phyloP scores from a whole-genome alignment of 2,888 invertebrate genomes.

The Callimorpha dominula region DNA sequence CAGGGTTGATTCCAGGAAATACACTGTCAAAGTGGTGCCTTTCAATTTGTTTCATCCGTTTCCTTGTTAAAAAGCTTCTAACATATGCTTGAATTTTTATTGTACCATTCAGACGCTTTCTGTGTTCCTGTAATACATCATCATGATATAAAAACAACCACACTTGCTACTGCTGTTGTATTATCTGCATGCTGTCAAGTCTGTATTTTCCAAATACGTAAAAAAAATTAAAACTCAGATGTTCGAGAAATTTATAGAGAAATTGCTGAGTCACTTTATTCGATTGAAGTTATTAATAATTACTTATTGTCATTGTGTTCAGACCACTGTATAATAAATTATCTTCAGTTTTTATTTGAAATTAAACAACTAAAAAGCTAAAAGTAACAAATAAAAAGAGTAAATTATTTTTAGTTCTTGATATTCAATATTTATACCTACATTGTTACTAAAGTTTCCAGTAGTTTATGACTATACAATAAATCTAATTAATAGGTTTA shows the following conservation, averaged over 20 bases:
- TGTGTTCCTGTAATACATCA: slow-evolving; percentile 86
- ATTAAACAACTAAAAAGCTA: not conserved
- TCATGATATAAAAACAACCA: not conserved
- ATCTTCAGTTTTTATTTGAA: not conserved
- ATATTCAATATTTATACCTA: not conserved
- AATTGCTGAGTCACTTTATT: slow-evolving; percentile 24
- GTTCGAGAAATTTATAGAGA: not conserved
- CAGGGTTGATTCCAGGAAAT: slow-evolving; percentile 77
- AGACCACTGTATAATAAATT: not conserved
- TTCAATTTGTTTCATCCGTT: slow-evolving; percentile 88
- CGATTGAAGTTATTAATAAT: not conserved
- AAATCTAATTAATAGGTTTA: not conserved
- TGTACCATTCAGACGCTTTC: slow-evolving; percentile 91
- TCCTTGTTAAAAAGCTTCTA: slow-evolving; percentile 91
- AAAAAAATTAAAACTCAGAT: not conserved
- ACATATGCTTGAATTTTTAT: slow-evolving; percentile 93
- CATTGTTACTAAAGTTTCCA: not conserved
- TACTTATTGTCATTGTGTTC: not conserved
- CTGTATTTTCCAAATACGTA: not conserved
- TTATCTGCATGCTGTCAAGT: not conserved
- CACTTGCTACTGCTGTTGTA: not conserved
- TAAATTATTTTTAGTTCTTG: not conserved
- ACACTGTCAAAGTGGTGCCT: slow-evolving; percentile 90
- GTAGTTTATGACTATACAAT: slow-evolving; percentile 2
- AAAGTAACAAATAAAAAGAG: not conserved